Evolutionary conservation across 2,888 invertebrate genomes (phyloP), one percentile per base, ranked within the genome.

Genomic region (Chrysolina haemoptera): DNA sequence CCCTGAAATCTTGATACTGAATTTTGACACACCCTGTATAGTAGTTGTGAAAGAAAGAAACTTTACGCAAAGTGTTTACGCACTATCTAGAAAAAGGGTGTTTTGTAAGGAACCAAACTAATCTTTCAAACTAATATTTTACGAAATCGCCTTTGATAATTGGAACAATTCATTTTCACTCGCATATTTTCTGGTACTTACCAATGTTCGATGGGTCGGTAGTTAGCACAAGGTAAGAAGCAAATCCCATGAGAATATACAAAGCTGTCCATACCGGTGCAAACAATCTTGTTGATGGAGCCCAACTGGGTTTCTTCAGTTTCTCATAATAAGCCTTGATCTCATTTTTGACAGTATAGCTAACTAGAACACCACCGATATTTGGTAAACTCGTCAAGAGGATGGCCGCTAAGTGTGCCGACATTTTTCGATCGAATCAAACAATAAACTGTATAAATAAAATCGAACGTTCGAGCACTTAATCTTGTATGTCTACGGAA

Each of bases 221-320:
- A 35, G 59, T 27, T 14, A 59, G n/a, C n/a, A 96, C 94, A 81
- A 95, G 86, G 85, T 95, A 96, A 0, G 96, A 95, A 1, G 95
- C 94, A 83, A 94, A 95, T 0, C 96, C 96, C 92, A 96, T 95
- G 4, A 92, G 89, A 3, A 91, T 90, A 84, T 96, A 96, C 10
- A 96, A 86, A 0, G 89, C 84, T 0, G 94, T 94, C 96, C 96
- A 96, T 3, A 93, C 91, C 0, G 95, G 94, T 0, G 90, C 94
- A 85, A 96, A 96, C 0, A 91, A 89, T 92, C 93, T 93, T 79
- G 94, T 93, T 1, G 96, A 96, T 35, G 96, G 96, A 20, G 91
- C 92, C 91, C 93, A 95, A 1, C 89, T 85, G 0, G 96, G 96
- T 82, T 92, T 93, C 76, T 93, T 93, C 62, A 96, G 84, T 1